phyloP scores from a whole-genome alignment of 2,113 vertebrate species.

The Australoheros scitulus region DNA sequence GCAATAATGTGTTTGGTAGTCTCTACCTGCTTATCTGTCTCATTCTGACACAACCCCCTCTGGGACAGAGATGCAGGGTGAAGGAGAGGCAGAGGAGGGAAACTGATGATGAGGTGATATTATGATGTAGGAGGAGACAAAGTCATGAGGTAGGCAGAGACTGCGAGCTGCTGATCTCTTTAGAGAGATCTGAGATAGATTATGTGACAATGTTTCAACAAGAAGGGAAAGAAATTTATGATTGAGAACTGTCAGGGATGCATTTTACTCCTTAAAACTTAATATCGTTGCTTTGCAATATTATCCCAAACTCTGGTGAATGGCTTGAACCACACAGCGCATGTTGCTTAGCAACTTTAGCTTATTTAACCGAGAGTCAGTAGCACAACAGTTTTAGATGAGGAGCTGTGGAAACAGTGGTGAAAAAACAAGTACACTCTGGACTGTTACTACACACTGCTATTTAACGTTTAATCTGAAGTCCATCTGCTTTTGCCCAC shows the following conservation, averaged over 20 bases:
- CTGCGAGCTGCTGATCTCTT: slow-evolving; percentile 11
- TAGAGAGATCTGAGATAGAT: background rate
- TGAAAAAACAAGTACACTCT: background rate
- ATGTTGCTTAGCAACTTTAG: slow-evolving; percentile 55
- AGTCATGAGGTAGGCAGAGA: slow-evolving; percentile 13
- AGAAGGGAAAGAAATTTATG: background rate
- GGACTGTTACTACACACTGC: background rate
- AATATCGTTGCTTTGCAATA: background rate
- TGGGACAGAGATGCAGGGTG: slow-evolving; percentile 18
- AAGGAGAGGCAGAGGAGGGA: slow-evolving; percentile 29
- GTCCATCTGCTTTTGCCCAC: rapidly evolving
- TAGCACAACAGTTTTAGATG: slow-evolving; percentile 2
- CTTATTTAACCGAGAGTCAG: slow-evolving; percentile 16
- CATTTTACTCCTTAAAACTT: background rate
- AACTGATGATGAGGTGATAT: slow-evolving; percentile 23
- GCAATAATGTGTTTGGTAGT: background rate
- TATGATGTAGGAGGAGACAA: slow-evolving; percentile 32
- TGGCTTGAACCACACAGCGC: slow-evolving; percentile 2
- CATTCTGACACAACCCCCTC: slow-evolving; percentile 10
- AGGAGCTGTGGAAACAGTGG: background rate
- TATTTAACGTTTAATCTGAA: background rate
- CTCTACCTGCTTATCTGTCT: slow-evolving; percentile 18
- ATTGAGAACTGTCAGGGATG: background rate
- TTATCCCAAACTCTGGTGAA: slow-evolving; percentile 11
- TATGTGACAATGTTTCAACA: background rate